Percentiles rank a stretch among this genome's conserved stretches.
These are phyloP conservation scores for Neopipo cinnamomea DNA, from an alignment of 2,113 vertebrate species.

Conservation along the genomic window DNA sequence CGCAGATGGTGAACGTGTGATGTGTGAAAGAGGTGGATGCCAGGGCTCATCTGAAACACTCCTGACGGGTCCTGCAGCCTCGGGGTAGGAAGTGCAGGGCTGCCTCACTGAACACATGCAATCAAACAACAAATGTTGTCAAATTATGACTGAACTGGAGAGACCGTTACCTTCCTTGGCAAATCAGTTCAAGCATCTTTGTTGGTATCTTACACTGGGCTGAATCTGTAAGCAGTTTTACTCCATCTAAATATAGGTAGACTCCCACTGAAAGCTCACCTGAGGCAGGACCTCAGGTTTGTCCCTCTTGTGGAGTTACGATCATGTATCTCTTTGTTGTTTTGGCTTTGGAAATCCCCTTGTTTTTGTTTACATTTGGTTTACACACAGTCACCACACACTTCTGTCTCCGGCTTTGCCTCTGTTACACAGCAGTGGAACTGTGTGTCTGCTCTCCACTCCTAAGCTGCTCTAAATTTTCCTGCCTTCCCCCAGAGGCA, in stretches of 20 bases:
- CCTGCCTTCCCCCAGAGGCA: neutral
- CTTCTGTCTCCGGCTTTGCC: conserved; percentile 20
- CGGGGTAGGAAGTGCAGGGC: conserved; percentile 29
- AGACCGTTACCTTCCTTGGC: neutral
- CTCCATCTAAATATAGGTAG: conserved; percentile 6
- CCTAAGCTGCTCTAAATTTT: conserved; percentile 24
- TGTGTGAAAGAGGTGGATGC: neutral
- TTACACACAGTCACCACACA: neutral
- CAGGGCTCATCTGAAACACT: conserved; percentile 16
- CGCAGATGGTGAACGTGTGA: neutral
- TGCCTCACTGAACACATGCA: neutral
- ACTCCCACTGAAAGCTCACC: conserved; percentile 19
- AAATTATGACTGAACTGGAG: neutral
- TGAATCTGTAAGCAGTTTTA: neutral
- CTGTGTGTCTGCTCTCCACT: conserved; percentile 11
- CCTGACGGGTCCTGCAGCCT: neutral
- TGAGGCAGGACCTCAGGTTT: conserved; percentile 62
- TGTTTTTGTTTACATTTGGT: conserved; percentile 4
- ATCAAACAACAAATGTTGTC: neutral
- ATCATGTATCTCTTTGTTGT: conserved; percentile 38
- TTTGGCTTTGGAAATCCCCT: conserved; percentile 10
- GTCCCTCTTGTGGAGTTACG: conserved; percentile 48
- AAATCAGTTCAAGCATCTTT: neutral
- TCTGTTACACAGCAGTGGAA: neutral
- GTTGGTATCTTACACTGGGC: neutral